Base-by-base conservation (phyloP, 1,140 invertebrate species). In the Bombus superbus region DNA sequence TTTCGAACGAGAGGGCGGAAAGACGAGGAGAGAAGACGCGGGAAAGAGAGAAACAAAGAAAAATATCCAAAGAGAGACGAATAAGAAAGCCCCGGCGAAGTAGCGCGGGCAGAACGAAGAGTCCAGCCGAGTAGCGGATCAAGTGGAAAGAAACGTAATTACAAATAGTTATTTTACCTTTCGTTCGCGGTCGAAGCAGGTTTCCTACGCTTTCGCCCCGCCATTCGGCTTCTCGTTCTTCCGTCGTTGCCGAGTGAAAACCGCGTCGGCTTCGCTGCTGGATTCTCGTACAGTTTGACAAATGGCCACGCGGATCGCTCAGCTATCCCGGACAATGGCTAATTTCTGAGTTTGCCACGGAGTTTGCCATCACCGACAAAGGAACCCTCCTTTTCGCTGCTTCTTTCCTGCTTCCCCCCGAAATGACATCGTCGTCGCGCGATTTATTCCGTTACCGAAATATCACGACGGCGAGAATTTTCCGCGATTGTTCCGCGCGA, bases 141-240 rank as follows among this genome's bases (percentile, higher is more conserved):
- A 81, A 87, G 85, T 80, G 81, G 90, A 91, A 91, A 91, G 89
- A 91, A 91, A 91, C 59, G 88, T 88, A 91, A 91, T 91, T 91
- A 91, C 88, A 91, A 91, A 87, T 89, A 82, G 86, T 80, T 79
- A 75, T 90, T 91, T 75, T 81, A 90, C 78, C 81, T 90, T 88
- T 91, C 89, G 78, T 62, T 64, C 85, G 40, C 87, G 74, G 83
- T 85, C 82, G 71, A 62, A 66, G 22, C 57, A 68, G 64, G 66
- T 81, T 87, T 72, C 40, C 75, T 40, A 11, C 66, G 64, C 69
- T 57, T 85, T 73, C 74, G 28, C 44, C 38, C 28, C 28, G 18
- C 28, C n/a, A 18, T 72, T 28, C 74, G 73, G n/a, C 57, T 28
- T 78, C 87, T 66, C 89, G 59, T 62, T 13, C 59, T 64, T 81